Conservation (phyloP, 2,113 vertebrate species). For the Hemiprocne comata region DNA sequence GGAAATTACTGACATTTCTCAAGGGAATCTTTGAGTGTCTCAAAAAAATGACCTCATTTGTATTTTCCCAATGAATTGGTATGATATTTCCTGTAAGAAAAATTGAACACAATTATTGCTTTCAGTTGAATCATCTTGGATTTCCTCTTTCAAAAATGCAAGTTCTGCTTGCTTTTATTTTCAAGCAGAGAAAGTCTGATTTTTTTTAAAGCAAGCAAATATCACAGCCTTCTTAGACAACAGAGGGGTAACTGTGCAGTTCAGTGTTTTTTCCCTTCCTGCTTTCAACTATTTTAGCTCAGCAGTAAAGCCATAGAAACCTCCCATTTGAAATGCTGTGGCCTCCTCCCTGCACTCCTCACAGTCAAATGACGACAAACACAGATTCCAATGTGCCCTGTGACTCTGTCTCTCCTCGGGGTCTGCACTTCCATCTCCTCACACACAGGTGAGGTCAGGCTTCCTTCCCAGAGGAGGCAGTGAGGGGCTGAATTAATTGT, state of each 20-base stretch:
- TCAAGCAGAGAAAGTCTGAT: background rate
- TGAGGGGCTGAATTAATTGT: background rate
- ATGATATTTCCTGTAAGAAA: conserved; percentile 75
- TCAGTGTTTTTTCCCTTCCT: background rate
- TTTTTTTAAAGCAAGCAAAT: background rate
- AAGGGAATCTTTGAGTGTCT: conserved; percentile 68
- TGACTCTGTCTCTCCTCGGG: background rate
- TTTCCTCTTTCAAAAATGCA: conserved; percentile 58
- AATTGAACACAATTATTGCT: conserved; percentile 72
- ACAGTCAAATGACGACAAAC: background rate
- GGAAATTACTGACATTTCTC: conserved; percentile 79
- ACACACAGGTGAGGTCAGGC: background rate
- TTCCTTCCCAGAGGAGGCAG: background rate
- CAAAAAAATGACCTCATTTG: conserved; percentile 72
- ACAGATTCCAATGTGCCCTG: background rate
- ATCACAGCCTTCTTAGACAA: background rate
- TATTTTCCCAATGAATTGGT: conserved; percentile 74
- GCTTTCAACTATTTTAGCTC: conserved; percentile 36
- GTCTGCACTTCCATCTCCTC: background rate
- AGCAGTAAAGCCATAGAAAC: conserved; percentile 10
- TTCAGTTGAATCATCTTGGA: conserved; percentile 50
- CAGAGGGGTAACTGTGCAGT: background rate
- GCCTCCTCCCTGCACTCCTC: background rate
- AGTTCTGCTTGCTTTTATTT: background rate
- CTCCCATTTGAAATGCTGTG: background rate